Evolutionary conservation across 2,888 invertebrate species (phyloP).

Genomic region (Heteromyza rotundicornis): DNA sequence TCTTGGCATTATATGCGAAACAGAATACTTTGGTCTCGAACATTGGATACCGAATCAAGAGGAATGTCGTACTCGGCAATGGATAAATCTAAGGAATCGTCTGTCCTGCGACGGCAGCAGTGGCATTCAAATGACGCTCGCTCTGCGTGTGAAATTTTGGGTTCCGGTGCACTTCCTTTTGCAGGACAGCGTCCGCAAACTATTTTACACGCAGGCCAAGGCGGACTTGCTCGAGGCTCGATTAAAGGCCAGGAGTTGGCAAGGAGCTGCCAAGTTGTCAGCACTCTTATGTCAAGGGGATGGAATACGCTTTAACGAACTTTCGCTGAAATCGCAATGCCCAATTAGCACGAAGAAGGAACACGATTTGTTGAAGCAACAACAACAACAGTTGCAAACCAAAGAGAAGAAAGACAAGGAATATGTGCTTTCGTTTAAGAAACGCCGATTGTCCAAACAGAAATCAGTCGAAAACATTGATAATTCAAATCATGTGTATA

Average conservation of each 20-base stretch:
- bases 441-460: constrained; percentile 60
- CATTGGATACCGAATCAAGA: constrained; percentile 62
- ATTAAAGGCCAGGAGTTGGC: constrained; percentile 73
- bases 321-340: constrained; percentile 52
- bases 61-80: constrained; percentile 76
- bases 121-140: constrained; percentile 57
- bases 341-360: constrained; percentile 53
- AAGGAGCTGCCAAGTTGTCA: constrained; percentile 73
- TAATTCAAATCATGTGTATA: constrained; percentile 25
- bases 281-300: constrained; percentile 76
- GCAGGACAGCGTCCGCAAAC: constrained; percentile 81
- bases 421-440: constrained; percentile 57
- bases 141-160: constrained; percentile 81
- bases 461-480: constrained; percentile 60
- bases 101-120: constrained; percentile 56
- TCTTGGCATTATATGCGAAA: constrained; percentile 81
- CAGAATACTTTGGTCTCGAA: constrained; percentile 88
- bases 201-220: constrained; percentile 85
- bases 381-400: constrained; percentile 32
- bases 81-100: constrained; percentile 84
- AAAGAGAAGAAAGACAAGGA: constrained; percentile 58
- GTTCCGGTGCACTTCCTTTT: constrained; percentile 86
- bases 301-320: constrained; percentile 56
- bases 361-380: constrained; percentile 38
- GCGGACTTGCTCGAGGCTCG: constrained; percentile 77